These are phyloP conservation scores for Epinotia brunnichana DNA, from an alignment of 2,888 invertebrate species.

Conservation along the genomic window DNA sequence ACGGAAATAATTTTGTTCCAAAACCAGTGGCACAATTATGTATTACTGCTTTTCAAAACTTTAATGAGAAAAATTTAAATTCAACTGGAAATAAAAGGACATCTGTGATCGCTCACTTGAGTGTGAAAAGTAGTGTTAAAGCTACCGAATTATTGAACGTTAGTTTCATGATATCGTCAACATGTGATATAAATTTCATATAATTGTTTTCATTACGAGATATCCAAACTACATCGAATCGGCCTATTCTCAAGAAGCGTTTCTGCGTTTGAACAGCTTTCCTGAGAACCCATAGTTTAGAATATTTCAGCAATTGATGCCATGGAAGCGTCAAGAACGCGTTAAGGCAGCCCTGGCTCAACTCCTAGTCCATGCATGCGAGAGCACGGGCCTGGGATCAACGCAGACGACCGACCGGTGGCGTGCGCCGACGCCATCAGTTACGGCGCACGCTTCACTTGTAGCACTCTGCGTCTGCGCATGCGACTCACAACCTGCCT, in stretches of 20 bases:
- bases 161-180: too few species aligned
- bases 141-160: too few species aligned
- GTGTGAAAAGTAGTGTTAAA: too few species aligned
- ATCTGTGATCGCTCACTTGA: too few species aligned
- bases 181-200: too few species aligned
- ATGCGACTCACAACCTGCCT: not conserved
- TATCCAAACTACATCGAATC: not conserved
- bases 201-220: too few species aligned
- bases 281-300: not conserved
- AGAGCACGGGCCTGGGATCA: conserved; percentile 20
- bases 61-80: too few species aligned
- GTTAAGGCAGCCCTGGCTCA: not conserved
- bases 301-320: not conserved
- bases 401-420: conserved; percentile 20
- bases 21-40: too few species aligned
- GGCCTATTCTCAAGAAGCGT: not conserved
- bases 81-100: too few species aligned
- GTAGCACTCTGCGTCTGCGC: not conserved
- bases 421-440: conserved; percentile 45
- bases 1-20: too few species aligned
- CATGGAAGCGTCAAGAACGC: too few species aligned
- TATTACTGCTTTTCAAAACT: too few species aligned
- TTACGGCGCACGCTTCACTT: conserved; percentile 39
- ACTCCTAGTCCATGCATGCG: conserved; percentile 1
- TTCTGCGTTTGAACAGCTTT: not conserved